phyloP scores from a whole-genome alignment of 2,113 vertebrate genomes.

The Aplodontia rufa region DNA sequence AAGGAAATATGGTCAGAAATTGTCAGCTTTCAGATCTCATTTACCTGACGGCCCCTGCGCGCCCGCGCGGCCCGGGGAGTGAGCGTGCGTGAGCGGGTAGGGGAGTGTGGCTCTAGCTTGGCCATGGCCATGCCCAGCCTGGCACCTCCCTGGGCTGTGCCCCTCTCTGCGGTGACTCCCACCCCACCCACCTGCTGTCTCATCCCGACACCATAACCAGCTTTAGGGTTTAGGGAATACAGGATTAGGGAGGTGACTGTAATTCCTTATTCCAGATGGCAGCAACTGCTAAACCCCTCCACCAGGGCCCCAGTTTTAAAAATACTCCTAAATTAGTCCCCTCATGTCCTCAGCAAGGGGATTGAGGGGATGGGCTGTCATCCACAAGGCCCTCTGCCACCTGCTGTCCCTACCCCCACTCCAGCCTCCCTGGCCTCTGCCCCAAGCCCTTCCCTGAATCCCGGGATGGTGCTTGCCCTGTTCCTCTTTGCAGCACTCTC shows the following conservation, averaged over 20 bases:
- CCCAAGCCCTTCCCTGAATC: neutral
- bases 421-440: neutral
- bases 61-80: constrained; percentile 77
- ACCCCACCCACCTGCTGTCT: constrained; percentile 80
- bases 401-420: neutral
- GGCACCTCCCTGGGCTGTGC: neutral
- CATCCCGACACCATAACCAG: constrained; percentile 84
- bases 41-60: constrained; percentile 97
- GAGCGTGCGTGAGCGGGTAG: constrained; percentile 71
- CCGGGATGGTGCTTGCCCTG: neutral
- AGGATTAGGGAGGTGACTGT: constrained; percentile 89
- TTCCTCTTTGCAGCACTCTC: neutral
- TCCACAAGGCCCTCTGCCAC: neutral
- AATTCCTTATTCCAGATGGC: constrained; percentile 91
- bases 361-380: constrained; percentile 1
- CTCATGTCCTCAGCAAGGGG: constrained; percentile 73
- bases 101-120: too few relatives aligned
- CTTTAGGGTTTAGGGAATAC: constrained; percentile 88
- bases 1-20: constrained; percentile 99
- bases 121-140: constrained; percentile 57
- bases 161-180: neutral
- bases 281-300: constrained; percentile 85
- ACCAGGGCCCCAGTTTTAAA: constrained; percentile 82
- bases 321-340: constrained; percentile 84
- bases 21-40: constrained; percentile 99